Conservation (phyloP, 2,888 invertebrate genomes). For the Clitarchus hookeri region DNA sequence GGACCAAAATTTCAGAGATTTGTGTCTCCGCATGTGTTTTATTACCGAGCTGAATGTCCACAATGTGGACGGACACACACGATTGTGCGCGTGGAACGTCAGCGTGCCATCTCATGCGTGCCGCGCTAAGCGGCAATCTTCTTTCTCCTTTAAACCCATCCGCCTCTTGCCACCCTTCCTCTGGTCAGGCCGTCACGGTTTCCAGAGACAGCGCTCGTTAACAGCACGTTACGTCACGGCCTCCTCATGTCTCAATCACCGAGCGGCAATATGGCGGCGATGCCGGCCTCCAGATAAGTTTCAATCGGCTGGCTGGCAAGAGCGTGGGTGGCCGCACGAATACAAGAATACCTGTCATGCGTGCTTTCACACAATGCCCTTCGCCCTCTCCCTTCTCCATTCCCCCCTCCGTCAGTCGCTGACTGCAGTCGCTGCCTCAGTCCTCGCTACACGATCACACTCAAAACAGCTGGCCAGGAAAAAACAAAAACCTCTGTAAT, state of each 20-base stretch:
- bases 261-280: conserved; percentile 9
- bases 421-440: neutral
- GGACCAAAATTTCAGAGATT: too few relatives aligned
- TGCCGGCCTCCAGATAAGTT: conserved; percentile 14
- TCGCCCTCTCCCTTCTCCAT: neutral
- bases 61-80: neutral
- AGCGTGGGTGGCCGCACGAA: conserved; percentile 14
- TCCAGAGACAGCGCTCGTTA: conserved; percentile 14
- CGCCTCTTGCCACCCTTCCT: neutral
- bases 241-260: conserved; percentile 9
- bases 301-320: neutral
- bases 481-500: too few relatives aligned
- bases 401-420: too few relatives aligned
- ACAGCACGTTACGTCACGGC: conserved; percentile 14
- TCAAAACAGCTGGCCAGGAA: too few relatives aligned
- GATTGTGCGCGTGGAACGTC: neutral
- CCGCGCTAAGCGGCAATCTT: neutral
- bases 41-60: too few relatives aligned
- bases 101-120: neutral
- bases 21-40: too few relatives aligned
- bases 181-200: conserved; percentile 1
- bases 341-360: conserved; percentile 9
- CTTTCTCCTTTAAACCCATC: neutral
- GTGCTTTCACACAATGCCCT: conserved; percentile 14
- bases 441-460: neutral